These are phyloP conservation scores for Drosophila malerkotliana DNA, from an alignment of 1,140 invertebrate genomes.

Conservation along the genomic window DNA sequence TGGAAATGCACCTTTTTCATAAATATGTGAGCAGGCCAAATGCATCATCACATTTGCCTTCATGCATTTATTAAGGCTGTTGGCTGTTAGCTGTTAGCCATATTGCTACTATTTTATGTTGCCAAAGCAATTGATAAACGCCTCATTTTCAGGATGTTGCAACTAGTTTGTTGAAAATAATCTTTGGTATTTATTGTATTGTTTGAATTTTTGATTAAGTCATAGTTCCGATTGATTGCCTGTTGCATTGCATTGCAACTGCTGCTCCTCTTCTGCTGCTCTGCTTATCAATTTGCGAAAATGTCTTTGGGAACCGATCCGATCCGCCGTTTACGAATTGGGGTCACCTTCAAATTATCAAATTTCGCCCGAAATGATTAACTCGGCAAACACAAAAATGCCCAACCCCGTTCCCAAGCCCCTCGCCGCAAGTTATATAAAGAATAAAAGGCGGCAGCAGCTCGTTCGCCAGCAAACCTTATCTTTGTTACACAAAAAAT, in stretches of 20 bases:
- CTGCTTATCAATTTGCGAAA: conserved; percentile 61
- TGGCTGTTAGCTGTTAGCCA: conserved; percentile 7
- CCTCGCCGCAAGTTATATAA: conserved; percentile 64
- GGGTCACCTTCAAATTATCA: conserved; percentile 81
- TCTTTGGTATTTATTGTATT: background rate
- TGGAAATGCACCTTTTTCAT: conserved; percentile 68
- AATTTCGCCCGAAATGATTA: conserved; percentile 81
- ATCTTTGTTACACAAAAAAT: conserved; percentile 73
- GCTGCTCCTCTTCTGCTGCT: conserved; percentile 1
- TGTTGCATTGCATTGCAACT: background rate
- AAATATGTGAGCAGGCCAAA: conserved; percentile 74
- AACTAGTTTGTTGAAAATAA: background rate
- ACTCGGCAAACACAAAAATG: conserved; percentile 72
- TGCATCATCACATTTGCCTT: conserved; percentile 69
- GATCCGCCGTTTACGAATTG: conserved; percentile 53
- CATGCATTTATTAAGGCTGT: conserved; percentile 52
- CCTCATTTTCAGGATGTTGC: conserved; percentile 5
- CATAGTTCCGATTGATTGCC: conserved; percentile 8
- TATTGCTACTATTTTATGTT: conserved; percentile 22
- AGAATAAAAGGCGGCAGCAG: conserved; percentile 62
- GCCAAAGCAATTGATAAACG: background rate
- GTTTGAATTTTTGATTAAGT: too few relatives aligned
- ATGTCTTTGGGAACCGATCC: conserved; percentile 44
- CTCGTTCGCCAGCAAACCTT: conserved; percentile 66
- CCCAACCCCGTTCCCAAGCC: conserved; percentile 9